These are phyloP conservation scores for Metridium senile DNA, from an alignment of 92 coral and sea anemone genomes.

Conservation along the genomic window DNA sequence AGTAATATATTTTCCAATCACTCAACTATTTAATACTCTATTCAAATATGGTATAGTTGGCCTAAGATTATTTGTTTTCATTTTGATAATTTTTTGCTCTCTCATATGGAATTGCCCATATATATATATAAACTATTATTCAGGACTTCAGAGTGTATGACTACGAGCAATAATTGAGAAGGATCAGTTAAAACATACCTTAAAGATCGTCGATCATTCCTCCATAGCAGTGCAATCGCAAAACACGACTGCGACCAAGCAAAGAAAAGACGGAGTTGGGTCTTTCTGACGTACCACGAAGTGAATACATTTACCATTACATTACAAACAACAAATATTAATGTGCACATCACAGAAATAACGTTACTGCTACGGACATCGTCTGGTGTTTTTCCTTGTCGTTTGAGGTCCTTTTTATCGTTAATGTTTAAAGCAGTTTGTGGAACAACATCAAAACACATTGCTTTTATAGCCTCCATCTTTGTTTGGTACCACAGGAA, in stretches of 20 bases:
- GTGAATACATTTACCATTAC: not conserved
- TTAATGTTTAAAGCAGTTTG: not conserved
- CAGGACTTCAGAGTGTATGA: too few relatives aligned
- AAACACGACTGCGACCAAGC: slow-evolving; percentile 39
- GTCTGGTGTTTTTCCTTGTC: not conserved
- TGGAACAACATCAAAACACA: not conserved
- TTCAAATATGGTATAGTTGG: too few relatives aligned
- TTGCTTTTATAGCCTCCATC: not conserved
- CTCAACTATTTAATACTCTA: too few relatives aligned
- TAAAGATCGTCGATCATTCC: not conserved
- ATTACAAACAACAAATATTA: slow-evolving; percentile 1
- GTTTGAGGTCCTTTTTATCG: not conserved
- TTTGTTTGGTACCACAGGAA: not conserved
- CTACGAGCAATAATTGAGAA: not conserved
- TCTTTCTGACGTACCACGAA: slow-evolving; percentile 28
- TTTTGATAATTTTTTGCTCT: too few relatives aligned
- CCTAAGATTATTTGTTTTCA: too few relatives aligned
- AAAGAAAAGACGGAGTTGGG: slow-evolving; percentile 35
- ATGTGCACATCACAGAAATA: not conserved
- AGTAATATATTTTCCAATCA: too few relatives aligned
- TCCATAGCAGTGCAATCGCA: not conserved
- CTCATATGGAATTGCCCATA: too few relatives aligned
- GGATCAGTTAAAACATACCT: not conserved
- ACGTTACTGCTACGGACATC: too few relatives aligned
- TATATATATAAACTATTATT: too few relatives aligned